Evolutionary conservation across 2,113 vertebrate genomes (phyloP).

Genomic region (Dryoscopus gambensis): DNA sequence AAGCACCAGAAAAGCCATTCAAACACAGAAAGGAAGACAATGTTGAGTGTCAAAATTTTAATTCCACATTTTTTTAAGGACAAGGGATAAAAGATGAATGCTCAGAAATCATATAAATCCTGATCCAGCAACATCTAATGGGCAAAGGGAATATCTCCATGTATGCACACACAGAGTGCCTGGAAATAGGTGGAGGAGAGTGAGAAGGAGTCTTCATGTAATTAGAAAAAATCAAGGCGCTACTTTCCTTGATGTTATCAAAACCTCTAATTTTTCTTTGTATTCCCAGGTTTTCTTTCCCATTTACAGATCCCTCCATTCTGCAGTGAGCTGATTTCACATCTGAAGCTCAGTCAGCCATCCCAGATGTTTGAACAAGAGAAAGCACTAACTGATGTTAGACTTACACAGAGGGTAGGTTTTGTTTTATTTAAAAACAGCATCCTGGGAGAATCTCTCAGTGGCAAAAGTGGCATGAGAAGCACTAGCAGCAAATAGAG

Average conservation of each 20-base stretch:
- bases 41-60: neutral
- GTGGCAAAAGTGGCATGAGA: neutral
- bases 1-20: neutral
- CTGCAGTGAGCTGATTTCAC: neutral
- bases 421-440: constrained; percentile 46
- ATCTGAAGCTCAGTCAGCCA: neutral
- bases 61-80: neutral
- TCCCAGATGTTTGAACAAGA: neutral
- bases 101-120: neutral
- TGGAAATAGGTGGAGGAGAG: neutral
- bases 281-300: neutral
- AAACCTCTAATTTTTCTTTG: neutral
- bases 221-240: neutral
- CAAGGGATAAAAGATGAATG: neutral
- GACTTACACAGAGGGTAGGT: constrained; percentile 37
- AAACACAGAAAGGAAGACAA: neutral
- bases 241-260: neutral
- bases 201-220: neutral
- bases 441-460: neutral
- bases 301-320: neutral
- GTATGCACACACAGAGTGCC: neutral
- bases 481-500: neutral
- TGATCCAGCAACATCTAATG: neutral
- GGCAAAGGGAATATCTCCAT: neutral
- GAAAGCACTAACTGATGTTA: constrained; percentile 30